These are phyloP conservation scores for Furcifer pardalis DNA, from an alignment of 2,797 vertebrate species.

Conservation along the genomic window DNA sequence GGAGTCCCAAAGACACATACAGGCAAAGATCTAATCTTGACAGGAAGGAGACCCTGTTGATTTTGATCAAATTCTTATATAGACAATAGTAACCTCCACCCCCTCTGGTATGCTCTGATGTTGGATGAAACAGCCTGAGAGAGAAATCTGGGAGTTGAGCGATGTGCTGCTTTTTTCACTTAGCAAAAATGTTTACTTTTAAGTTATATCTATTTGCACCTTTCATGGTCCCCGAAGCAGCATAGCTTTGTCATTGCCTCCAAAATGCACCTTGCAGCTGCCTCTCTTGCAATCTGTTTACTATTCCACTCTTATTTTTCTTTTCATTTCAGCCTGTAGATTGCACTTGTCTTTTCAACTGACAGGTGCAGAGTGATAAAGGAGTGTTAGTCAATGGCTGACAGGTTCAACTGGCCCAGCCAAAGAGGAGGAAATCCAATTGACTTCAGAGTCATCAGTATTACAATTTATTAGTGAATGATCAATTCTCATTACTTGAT, in stretches of 20 bases:
- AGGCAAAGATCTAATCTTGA: no score
- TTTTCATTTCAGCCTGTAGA: neutral
- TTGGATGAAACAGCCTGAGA: no score
- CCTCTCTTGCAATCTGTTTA: neutral
- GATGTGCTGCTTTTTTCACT: neutral
- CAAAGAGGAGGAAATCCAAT: neutral
- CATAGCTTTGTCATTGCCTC: conserved; percentile 12
- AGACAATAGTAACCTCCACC: no score
- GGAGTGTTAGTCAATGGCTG: conserved; percentile 13
- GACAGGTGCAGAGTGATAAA: conserved; percentile 26
- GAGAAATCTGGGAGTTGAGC: no score
- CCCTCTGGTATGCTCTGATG: no score
- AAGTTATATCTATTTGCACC: no score
- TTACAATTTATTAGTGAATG: neutral
- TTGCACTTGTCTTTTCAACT: conserved; percentile 6
- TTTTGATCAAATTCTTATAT: no score
- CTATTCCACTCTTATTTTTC: neutral
- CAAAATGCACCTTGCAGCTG: conserved; percentile 8
- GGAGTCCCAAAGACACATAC: no score
- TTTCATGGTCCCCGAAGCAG: neutral
- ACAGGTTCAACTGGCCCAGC: neutral
- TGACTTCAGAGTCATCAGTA: neutral
- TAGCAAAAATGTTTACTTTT: neutral
- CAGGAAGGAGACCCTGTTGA: no score
- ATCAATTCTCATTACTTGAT: neutral